phyloP scores from a whole-genome alignment of 2,888 invertebrate species.

The Cylindroiulus punctatus region DNA sequence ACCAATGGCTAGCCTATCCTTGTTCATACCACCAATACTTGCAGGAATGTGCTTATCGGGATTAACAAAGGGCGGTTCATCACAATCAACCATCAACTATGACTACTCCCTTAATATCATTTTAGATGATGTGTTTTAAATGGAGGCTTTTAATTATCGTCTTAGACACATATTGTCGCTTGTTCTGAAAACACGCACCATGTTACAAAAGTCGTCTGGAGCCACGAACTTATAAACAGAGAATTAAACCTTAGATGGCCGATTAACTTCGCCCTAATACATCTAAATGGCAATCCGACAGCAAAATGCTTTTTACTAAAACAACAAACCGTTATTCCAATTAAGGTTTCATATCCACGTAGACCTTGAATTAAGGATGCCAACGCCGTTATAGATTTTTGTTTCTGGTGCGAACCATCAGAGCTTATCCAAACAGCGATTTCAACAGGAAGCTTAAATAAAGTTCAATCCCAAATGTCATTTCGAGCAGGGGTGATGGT shows the following conservation, averaged over 20 bases:
- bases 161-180: not conserved
- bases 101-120: too few species aligned
- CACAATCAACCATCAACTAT: not conserved
- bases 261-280: too few species aligned
- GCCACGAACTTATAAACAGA: not conserved
- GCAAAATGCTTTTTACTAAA: constrained; percentile 18
- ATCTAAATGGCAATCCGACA: not conserved
- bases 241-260: not conserved
- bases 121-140: not conserved
- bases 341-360: not conserved
- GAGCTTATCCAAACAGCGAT: not conserved
- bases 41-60: too few species aligned
- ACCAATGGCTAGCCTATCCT: too few species aligned
- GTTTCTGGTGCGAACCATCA: not conserved
- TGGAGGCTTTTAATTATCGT: not conserved
- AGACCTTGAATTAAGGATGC: constrained; percentile 6
- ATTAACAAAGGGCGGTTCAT: not conserved
- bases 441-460: not conserved
- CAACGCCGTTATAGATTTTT: not conserved
- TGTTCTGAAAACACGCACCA: not conserved
- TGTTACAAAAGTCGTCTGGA: not conserved
- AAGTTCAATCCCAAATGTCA: not conserved
- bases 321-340: constrained; percentile 6
- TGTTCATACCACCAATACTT: too few species aligned
- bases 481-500: not conserved